These are phyloP conservation scores for Malthinus seriepunctatus DNA, from an alignment of 2,888 invertebrate species.

Conservation along the genomic window DNA sequence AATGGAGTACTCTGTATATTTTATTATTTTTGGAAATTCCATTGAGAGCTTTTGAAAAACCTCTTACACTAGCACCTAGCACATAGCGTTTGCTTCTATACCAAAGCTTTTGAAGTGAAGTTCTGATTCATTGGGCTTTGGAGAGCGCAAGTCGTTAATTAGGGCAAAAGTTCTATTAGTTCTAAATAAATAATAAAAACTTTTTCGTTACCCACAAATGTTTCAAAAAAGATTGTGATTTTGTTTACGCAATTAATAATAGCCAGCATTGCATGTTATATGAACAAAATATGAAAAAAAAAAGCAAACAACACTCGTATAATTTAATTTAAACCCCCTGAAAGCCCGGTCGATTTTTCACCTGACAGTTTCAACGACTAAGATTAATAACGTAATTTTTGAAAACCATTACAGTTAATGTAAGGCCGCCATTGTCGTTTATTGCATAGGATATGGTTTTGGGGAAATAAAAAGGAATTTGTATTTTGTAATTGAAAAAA, in stretches of 20 bases:
- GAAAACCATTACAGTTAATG: constrained; percentile 49
- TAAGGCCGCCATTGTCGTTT: constrained; percentile 46
- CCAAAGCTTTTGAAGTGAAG: no score
- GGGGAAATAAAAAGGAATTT: constrained; percentile 18
- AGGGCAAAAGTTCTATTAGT: no score
- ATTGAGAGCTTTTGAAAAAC: no score
- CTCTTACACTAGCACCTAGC: no score
- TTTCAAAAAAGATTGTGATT: neutral
- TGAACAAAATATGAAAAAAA: neutral
- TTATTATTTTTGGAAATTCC: no score
- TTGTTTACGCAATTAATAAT: neutral
- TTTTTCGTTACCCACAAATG: neutral
- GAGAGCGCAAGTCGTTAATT: no score
- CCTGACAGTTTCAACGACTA: constrained; percentile 49
- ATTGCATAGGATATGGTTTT: constrained; percentile 25
- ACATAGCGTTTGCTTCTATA: no score
- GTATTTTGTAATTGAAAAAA: neutral
- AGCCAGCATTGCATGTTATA: neutral
- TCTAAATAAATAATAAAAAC: no score
- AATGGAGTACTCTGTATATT: no score
- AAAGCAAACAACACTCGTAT: constrained; percentile 36
- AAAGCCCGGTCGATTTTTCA: constrained; percentile 49
- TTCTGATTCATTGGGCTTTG: no score
- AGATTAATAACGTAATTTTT: constrained; percentile 53
- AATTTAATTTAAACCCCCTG: constrained; percentile 46